phyloP scores from a whole-genome alignment of 2,888 invertebrate genomes.

The Gnatocerus cornutus region DNA sequence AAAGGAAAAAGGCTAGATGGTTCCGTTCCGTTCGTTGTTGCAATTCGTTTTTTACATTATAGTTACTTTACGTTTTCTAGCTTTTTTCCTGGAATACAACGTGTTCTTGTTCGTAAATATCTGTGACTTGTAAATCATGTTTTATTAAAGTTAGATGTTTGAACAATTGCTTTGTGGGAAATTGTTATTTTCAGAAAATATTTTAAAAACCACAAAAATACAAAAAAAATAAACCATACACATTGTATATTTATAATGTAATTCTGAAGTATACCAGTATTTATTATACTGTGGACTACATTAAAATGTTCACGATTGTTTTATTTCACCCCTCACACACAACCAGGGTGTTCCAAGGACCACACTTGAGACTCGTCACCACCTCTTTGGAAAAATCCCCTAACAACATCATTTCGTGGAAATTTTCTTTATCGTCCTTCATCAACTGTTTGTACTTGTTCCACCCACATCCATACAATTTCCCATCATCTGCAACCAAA shows the following conservation, averaged over 20 bases:
- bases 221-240: slow-evolving; percentile 71
- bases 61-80: slow-evolving; percentile 51
- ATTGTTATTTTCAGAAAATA: slow-evolving; percentile 75
- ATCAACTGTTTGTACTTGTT: slow-evolving; percentile 89
- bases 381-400: slow-evolving; percentile 58
- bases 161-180: slow-evolving; percentile 73
- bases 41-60: slow-evolving; percentile 47
- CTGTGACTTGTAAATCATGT: slow-evolving; percentile 71
- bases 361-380: slow-evolving; percentile 67
- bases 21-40: slow-evolving; percentile 46
- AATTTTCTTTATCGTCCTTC: slow-evolving; percentile 65
- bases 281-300: slow-evolving; percentile 74
- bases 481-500: slow-evolving; percentile 74
- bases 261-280: slow-evolving; percentile 75
- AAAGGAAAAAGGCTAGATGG: slow-evolving; percentile 64
- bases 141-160: slow-evolving; percentile 72
- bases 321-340: slow-evolving; percentile 59
- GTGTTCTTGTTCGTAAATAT: slow-evolving; percentile 70
- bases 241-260: slow-evolving; percentile 75
- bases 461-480: slow-evolving; percentile 85
- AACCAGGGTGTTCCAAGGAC: slow-evolving; percentile 72
- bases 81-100: slow-evolving; percentile 65
- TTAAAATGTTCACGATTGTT: slow-evolving; percentile 65
- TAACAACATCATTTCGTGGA: slow-evolving; percentile 61
- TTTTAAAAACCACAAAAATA: slow-evolving; percentile 72